phyloP scores from a whole-genome alignment of 2,888 invertebrate genomes.

The Meganola albula region DNA sequence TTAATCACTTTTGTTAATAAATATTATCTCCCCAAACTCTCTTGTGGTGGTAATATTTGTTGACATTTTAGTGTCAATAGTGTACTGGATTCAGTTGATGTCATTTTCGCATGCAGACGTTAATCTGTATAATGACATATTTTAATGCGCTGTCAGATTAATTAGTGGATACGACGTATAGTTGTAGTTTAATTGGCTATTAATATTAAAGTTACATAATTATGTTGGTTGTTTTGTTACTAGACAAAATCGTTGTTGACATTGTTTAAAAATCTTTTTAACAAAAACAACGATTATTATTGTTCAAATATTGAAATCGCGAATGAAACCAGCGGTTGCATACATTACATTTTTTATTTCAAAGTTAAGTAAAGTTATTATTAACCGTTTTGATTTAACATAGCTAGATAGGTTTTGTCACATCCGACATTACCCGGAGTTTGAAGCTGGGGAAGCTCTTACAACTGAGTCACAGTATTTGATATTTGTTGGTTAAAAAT shows the following conservation, averaged over 20 bases:
- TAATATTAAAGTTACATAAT: constrained; percentile 44
- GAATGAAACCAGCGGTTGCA: constrained; percentile 58
- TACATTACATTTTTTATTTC: constrained; percentile 75
- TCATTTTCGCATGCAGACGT: constrained; percentile 22
- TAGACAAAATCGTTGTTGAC: constrained; percentile 49
- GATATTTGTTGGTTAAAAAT: too few species aligned
- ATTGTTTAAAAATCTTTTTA: constrained; percentile 24
- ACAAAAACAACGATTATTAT: constrained; percentile 14
- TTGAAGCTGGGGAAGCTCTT: too few species aligned
- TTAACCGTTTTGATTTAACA: too few species aligned
- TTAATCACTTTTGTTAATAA: constrained; percentile 24
- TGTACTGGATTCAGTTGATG: constrained; percentile 64
- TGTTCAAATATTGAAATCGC: constrained; percentile 33
- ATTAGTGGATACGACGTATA: constrained; percentile 57
- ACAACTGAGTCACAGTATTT: too few species aligned
- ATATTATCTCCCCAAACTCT: constrained; percentile 20
- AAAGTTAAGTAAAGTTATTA: constrained; percentile 24
- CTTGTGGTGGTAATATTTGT: constrained; percentile 36
- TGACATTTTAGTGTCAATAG: constrained; percentile 63
- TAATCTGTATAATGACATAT: constrained; percentile 27
- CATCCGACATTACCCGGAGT: too few species aligned
- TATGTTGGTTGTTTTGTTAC: constrained; percentile 57
- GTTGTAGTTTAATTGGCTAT: constrained; percentile 59
- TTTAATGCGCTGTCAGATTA: constrained; percentile 60
- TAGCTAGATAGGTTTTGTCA: too few species aligned